A percentile compares a stretch with the other conserved stretches of the same genome.
Conservation (phyloP, 2,113 vertebrate genomes). For the Heptranchias perlo region DNA sequence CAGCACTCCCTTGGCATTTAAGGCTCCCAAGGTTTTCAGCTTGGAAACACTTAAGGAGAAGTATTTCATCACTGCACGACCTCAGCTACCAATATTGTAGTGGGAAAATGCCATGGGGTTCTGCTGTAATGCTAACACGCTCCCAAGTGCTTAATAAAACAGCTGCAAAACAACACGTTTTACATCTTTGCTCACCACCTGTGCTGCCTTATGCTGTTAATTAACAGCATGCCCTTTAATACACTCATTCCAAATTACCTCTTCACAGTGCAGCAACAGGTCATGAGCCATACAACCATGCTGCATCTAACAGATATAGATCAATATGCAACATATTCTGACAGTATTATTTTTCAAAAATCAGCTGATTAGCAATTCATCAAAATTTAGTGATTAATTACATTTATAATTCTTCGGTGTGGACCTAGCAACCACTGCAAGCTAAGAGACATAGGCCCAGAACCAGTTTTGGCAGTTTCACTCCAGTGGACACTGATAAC, state of each 20-base stretch:
- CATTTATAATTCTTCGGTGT: background rate
- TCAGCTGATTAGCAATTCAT: too few species aligned
- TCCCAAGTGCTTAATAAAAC: conserved; percentile 26
- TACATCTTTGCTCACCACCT: background rate
- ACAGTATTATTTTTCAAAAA: background rate
- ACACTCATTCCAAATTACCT: background rate
- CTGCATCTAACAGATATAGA: background rate
- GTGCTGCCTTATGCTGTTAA: background rate
- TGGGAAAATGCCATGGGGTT: conserved; percentile 10
- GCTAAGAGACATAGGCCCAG: background rate
- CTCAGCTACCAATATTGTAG: background rate
- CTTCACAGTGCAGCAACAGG: background rate
- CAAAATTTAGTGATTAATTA: background rate
- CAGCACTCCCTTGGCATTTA: background rate
- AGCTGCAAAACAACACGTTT: background rate
- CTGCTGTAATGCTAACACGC: background rate
- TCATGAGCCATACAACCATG: background rate
- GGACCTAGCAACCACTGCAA: background rate
- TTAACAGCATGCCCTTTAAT: background rate
- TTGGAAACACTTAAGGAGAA: conserved; percentile 7
- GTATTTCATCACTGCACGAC: background rate
- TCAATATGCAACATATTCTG: background rate
- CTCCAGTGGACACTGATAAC: background rate
- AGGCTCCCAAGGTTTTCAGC: background rate
- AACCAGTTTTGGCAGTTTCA: background rate